Evolutionary conservation across 2,113 vertebrate species (phyloP), one percentile per base, ranked within the genome.

Genomic region (Tyrannus savana): DNA sequence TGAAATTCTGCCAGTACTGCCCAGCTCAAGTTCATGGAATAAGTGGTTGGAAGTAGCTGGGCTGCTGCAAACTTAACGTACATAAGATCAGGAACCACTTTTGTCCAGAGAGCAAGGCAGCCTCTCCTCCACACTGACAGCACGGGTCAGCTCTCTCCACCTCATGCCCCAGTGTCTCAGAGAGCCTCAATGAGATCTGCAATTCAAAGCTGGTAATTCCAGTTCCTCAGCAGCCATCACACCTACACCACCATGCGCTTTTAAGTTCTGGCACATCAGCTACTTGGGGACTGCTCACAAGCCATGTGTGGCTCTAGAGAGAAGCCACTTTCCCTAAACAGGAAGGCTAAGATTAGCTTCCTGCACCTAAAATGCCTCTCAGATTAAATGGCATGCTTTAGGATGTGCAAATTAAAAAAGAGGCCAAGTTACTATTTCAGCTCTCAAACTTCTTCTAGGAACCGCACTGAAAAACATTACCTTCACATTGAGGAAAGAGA

Each of bases 381-480:
- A 2, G 50, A 39, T 1, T 8, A 74, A 75, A 33, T 1, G 10
- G 31, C 15, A 28, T 0, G 0, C 39, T 78, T 82, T 28, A 59
- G 87, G 53, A 49, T 6, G 2, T 3, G 18, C 31, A 69, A 76
- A 37, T 15, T 19, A 83, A 82, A 58, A 82, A 80, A 64, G 55
- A 76, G 55, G 55, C 39, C 72, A 87, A 73, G 71, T 11, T 83
- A 62, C 62, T 85, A 67, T 75, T 68, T 63, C 62, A 74, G 28
- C 14, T 73, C 52, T 59, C 35, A 49, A 13, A 64, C 33, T 16
- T 64, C 63, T 63, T 87, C 62, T 15, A 64, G 24, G 69, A 75
- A 10, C 23, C 12, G 33, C 12, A 44, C n/a, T 47, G 58, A 55
- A 68, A 88, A 77, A 10, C 17, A 41, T 27, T 58, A 73, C 31